Evolutionary conservation across 2,888 invertebrate genomes (phyloP).

Genomic region (Vanessa cardui): DNA sequence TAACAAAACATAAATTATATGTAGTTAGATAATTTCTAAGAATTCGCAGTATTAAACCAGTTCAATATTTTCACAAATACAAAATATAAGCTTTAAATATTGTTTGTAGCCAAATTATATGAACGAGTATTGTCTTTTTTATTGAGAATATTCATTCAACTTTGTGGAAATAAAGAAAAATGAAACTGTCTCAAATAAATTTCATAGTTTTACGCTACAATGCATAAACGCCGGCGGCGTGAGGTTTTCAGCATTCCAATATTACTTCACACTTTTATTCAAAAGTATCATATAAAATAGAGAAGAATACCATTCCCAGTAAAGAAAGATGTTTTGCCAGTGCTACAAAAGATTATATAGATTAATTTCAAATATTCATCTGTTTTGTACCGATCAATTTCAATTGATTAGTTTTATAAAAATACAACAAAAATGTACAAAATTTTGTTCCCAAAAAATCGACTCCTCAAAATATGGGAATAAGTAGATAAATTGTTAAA

Average conservation of each 20-base stretch:
- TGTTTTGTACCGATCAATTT: too few relatives aligned
- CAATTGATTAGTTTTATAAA: not conserved
- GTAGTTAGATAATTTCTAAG: not conserved
- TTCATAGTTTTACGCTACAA: constrained; percentile 17
- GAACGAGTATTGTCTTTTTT: not conserved
- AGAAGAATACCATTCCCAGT: not conserved
- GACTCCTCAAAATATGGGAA: too few relatives aligned
- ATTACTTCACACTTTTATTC: constrained; percentile 8
- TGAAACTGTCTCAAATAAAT: not conserved
- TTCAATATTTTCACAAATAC: too few relatives aligned
- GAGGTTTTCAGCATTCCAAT: constrained; percentile 4
- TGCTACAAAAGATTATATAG: not conserved
- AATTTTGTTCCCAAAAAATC: too few relatives aligned
- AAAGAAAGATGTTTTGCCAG: not conserved
- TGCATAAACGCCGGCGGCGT: constrained; percentile 12
- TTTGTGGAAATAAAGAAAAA: not conserved
- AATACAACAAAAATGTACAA: too few relatives aligned
- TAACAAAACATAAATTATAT: not conserved
- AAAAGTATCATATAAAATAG: constrained; percentile 3
- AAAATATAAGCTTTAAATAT: too few relatives aligned
- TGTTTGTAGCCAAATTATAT: too few relatives aligned
- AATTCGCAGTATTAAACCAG: too few relatives aligned
- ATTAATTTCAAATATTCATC: not conserved
- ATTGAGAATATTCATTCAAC: not conserved
- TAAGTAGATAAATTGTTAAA: too few relatives aligned